Evolutionary conservation across 2,113 vertebrate genomes (phyloP).

Genomic region (Paratilapia polleni): DNA sequence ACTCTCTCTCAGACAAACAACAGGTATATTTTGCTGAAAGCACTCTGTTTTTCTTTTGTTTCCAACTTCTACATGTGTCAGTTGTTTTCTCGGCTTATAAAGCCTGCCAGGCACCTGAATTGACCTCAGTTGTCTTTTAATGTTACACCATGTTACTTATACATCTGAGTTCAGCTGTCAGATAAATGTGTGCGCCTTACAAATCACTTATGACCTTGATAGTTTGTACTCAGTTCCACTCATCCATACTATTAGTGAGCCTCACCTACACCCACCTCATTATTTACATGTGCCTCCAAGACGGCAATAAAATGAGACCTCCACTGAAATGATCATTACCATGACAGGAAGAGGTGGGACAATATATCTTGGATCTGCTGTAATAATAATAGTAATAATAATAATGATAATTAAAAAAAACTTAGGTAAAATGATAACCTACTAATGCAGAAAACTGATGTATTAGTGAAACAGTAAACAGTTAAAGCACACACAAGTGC

Average conservation of each 20-base stretch:
- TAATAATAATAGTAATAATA: background rate
- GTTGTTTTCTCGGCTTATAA: constrained; percentile 5
- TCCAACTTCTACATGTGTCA: background rate
- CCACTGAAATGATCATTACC: background rate
- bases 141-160: background rate
- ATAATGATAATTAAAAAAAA: background rate
- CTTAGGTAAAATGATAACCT: background rate
- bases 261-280: constrained; percentile 36
- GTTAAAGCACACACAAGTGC: background rate
- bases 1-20: background rate
- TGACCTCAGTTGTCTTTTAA: constrained; percentile 16
- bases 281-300: constrained; percentile 12
- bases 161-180: background rate
- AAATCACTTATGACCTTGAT: constrained; percentile 4
- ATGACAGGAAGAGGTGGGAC: background rate
- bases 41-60: constrained; percentile 1
- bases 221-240: constrained; percentile 1
- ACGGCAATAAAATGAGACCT: constrained; percentile 41
- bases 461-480: too few relatives aligned
- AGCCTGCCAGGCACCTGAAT: background rate
- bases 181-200: background rate
- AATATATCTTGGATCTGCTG: background rate
- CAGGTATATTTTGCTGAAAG: background rate
- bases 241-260: background rate
- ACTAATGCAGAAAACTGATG: background rate